Evolutionary conservation across 2,113 vertebrate species (phyloP), one percentile per base, ranked within the genome.

Genomic region (Caranx melampygus): DNA sequence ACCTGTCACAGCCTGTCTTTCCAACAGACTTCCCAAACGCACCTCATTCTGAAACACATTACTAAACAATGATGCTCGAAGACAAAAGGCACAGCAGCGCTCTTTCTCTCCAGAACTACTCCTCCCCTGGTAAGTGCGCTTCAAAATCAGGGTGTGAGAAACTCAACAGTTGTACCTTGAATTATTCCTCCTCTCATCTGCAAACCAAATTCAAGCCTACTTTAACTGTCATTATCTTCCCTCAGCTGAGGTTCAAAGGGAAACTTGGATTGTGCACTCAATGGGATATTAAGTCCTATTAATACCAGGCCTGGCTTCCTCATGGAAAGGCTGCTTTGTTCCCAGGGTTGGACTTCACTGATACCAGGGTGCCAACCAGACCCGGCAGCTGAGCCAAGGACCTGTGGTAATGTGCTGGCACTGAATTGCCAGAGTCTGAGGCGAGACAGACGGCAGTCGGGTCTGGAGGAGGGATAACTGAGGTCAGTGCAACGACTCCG

Each of bases 301-400:
- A 88, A 86, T 88, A 71, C 72, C 1, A 14, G 26, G 70, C 47
- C 82, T 68, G 72, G 78, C 63, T 69, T 44, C 60, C 66, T 89
- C 83, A 37, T 81, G 78, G 72, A 85, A 84, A 83, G 62, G 64
- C 82, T 49, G 88, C 79, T 82, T 82, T 86, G 78, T 92, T 82
- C 85, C 78, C 81, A 79, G 47, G 86, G 86, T 85, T 78, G 81
- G 76, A 65, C 90, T 79, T 54, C 54, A 81, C 81, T 85, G 89
- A 88, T 75, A 88, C 81, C 63, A 65, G 72, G 71, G 74, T 90
- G 90, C 89, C 90, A 91, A 87, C 61, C 91, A 85, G 85, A 84
- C 86, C 76, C 74, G n/a, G 78, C 14, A 31, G 82, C 63, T 49
- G 62, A 79, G 90, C 90, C 92, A 90, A 77, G 75, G 86, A 77